A percentile compares a stretch with the other conserved stretches of the same genome.
These are phyloP conservation scores for Yasuhikotakia modesta DNA, from an alignment of 2,797 vertebrate species.

Conservation along the genomic window DNA sequence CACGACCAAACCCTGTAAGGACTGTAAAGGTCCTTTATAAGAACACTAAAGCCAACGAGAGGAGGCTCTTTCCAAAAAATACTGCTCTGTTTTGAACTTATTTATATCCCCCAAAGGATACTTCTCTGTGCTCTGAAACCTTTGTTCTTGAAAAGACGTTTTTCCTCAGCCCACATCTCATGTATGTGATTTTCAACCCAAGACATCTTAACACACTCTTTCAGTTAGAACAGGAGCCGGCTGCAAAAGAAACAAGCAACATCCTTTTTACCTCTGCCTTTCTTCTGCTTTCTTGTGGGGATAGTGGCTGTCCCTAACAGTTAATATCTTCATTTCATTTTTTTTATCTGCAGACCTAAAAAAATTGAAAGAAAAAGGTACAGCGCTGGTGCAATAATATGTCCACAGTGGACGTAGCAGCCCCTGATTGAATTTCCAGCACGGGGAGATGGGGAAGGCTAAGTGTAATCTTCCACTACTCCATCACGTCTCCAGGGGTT, in stretches of 20 bases:
- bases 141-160: neutral
- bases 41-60: neutral
- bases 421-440: conserved; percentile 46
- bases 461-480: conserved; percentile 39
- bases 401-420: conserved; percentile 17
- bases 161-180: neutral
- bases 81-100: neutral
- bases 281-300: conserved; percentile 16
- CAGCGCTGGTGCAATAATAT: conserved; percentile 27
- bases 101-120: too few relatives aligned
- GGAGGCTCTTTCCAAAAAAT: neutral
- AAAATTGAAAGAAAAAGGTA: conserved; percentile 16
- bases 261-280: conserved; percentile 17
- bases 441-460: conserved; percentile 22
- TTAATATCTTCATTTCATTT: conserved; percentile 47
- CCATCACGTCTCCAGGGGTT: conserved; percentile 27
- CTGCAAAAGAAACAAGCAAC: neutral
- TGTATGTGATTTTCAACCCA: neutral
- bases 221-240: neutral
- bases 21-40: conserved; percentile 25
- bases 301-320: conserved; percentile 35
- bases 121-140: neutral
- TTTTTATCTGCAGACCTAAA: conserved; percentile 15
- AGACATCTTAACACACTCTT: neutral
- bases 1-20: neutral